Percentiles rank a stretch among this genome's conserved stretches.
Evolutionary conservation across 1,140 invertebrate species (phyloP).

Genomic region (Globodera rostochiensis): DNA sequence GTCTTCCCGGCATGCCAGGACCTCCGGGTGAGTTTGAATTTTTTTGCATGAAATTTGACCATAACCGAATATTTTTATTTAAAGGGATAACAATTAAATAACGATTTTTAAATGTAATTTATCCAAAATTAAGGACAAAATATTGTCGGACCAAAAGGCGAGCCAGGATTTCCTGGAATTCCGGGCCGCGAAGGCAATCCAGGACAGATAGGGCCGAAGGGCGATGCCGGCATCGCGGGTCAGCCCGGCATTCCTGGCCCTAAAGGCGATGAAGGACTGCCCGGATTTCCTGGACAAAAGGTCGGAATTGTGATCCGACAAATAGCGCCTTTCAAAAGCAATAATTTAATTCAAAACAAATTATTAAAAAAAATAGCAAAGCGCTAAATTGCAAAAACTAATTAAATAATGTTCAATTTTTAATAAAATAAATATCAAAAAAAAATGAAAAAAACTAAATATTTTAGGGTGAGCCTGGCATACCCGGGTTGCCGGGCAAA

Average conservation of each 20-base stretch:
- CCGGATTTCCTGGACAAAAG: constrained; percentile 60
- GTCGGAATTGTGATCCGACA: constrained; percentile 20
- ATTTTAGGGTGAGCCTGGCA: constrained; percentile 45
- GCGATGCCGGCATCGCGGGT: constrained; percentile 57
- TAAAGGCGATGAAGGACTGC: constrained; percentile 62
- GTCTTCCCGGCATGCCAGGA: constrained; percentile 64
- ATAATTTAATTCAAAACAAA: background rate
- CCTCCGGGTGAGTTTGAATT: constrained; percentile 66
- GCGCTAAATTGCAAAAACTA: background rate
- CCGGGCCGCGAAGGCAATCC: constrained; percentile 57
- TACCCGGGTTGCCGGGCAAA: constrained; percentile 46
- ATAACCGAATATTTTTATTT: constrained; percentile 71
- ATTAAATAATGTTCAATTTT: background rate
- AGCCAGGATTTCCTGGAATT: constrained; percentile 58
- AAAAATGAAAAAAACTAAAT: too few relatives aligned
- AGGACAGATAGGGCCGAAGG: constrained; percentile 43
- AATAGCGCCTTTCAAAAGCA: too few relatives aligned
- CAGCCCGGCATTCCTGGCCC: constrained; percentile 56
- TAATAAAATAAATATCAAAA: too few relatives aligned
- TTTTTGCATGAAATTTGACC: background rate
- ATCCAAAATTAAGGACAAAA: constrained; percentile 35
- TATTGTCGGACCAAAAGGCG: constrained; percentile 51
- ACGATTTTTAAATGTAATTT: background rate
- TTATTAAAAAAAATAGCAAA: too few relatives aligned
- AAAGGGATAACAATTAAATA: constrained; percentile 60